Base-by-base conservation (phyloP, 2,888 invertebrate species). In the Volucella zonaria region DNA sequence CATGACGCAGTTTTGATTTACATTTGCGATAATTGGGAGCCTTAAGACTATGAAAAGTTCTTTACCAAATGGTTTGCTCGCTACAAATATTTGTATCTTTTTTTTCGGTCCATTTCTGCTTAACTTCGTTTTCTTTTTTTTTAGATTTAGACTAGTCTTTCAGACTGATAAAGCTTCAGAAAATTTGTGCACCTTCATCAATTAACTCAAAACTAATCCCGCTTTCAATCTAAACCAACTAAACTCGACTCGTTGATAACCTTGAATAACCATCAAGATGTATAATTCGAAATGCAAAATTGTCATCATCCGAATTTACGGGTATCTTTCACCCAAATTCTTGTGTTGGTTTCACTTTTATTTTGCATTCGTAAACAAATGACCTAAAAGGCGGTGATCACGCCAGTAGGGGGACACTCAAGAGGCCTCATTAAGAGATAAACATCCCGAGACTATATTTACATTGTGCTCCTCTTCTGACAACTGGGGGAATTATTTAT, bases 261-360 rank as follows among this genome's bases (percentile, higher is more conserved):
- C 75, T 83, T 79, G 79, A 15, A 42, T 54, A 6, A 6, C 11
- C 45, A 23, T 14, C 15, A n/a, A 52, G 8, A 47, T 12, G 40
- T 1, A 67, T 64, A 61, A 52, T 12, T 12, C 6, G 8, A 62
- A 31, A 68, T 56, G 64, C 40, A 40, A 52, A 45, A 14, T 10
- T 12, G 40, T 73, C 31, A 31, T 45, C 58, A 0, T 12, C 61
- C n/a, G 31, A 61, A 40, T 11, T 12, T n/a, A n/a, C 0, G 10
- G 23, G 10, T 38, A 12, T 66, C 40, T 68, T 31, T 70, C 47
- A 56, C 58, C 58, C 58, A 64, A 58, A 78, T 64, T 68, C 68
- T 45, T 68, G 82, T 64, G 64, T 59, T 79, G 70, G 15, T 51
- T 74, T 68, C n/a, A 14, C 10, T 70, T 70, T 76, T 42, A 31